A percentile compares a stretch with the other conserved stretches of the same genome.
phyloP scores from a whole-genome alignment of 2,797 vertebrate species.

The Xenentodon cancila region DNA sequence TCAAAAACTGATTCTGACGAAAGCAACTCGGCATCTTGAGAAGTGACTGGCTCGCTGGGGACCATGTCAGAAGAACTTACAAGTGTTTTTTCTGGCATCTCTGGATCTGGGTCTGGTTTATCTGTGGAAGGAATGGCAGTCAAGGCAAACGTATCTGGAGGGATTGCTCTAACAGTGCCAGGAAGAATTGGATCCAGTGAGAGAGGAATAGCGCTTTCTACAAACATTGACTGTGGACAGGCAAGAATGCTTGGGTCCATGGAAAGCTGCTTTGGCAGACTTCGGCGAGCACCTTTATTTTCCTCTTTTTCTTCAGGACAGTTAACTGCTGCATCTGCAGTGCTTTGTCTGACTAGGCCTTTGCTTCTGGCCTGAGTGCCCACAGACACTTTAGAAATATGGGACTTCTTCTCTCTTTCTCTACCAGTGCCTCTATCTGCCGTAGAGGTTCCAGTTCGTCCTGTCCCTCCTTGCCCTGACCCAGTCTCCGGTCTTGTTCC shows the following conservation, averaged over 20 bases:
- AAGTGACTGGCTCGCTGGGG: constrained; percentile 28
- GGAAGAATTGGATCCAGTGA: constrained; percentile 76
- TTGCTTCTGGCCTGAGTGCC: constrained; percentile 84
- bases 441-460: constrained; percentile 34
- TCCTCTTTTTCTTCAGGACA: constrained; percentile 80
- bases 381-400: constrained; percentile 79
- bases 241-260: constrained; percentile 81
- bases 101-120: constrained; percentile 32
- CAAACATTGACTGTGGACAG: constrained; percentile 76
- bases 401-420: constrained; percentile 69
- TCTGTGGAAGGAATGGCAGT: constrained; percentile 29
- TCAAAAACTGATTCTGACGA: constrained; percentile 33
- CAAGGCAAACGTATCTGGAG: constrained; percentile 62
- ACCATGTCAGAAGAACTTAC: constrained; percentile 31
- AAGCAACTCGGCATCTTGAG: background rate
- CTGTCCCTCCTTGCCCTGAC: constrained; percentile 8
- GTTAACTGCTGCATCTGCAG: constrained; percentile 83
- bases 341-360: constrained; percentile 81
- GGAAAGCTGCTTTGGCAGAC: constrained; percentile 76
- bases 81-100: constrained; percentile 41
- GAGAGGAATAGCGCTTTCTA: constrained; percentile 80
- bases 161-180: constrained; percentile 53
- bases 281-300: constrained; percentile 59
- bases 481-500: constrained; percentile 11
- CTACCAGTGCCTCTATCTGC: constrained; percentile 48